Evolutionary conservation across 2,888 invertebrate species (phyloP).

Genomic region (Heteropelma amictum): DNA sequence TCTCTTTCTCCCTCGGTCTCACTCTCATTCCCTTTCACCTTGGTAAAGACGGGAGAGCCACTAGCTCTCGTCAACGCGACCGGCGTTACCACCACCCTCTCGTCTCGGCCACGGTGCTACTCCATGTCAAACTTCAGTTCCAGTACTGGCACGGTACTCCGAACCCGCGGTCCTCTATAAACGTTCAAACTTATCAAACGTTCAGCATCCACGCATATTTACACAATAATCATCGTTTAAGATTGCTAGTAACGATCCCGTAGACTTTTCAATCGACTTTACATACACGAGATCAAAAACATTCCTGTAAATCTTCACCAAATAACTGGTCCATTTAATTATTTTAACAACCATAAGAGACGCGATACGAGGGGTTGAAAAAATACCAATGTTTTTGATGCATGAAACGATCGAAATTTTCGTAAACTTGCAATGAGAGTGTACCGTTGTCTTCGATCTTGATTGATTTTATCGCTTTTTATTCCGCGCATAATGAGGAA

Average conservation of each 20-base stretch:
- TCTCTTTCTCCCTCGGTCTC: slow-evolving; percentile 12
- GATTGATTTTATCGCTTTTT: no score
- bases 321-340: no score
- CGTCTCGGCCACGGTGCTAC: slow-evolving; percentile 65
- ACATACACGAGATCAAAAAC: no score
- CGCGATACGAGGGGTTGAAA: no score
- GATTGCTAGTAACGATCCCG: slow-evolving; percentile 1
- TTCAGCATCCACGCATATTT: slow-evolving; percentile 11
- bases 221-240: slow-evolving; percentile 8
- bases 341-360: no score
- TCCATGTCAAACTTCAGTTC: slow-evolving; percentile 73
- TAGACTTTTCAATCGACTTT: not conserved
- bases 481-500: not conserved
- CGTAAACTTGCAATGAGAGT: no score
- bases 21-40: slow-evolving; percentile 54
- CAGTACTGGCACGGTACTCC: slow-evolving; percentile 76
- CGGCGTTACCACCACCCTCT: slow-evolving; percentile 70
- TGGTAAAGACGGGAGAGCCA: slow-evolving; percentile 57
- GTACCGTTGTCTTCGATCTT: no score
- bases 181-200: slow-evolving; percentile 36
- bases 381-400: no score
- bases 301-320: no score
- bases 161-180: slow-evolving; percentile 69
- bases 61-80: slow-evolving; percentile 63
- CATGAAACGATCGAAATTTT: no score